These are phyloP conservation scores for Gastrophysa polygoni DNA, from an alignment of 2,888 invertebrate genomes.

Conservation along the genomic window DNA sequence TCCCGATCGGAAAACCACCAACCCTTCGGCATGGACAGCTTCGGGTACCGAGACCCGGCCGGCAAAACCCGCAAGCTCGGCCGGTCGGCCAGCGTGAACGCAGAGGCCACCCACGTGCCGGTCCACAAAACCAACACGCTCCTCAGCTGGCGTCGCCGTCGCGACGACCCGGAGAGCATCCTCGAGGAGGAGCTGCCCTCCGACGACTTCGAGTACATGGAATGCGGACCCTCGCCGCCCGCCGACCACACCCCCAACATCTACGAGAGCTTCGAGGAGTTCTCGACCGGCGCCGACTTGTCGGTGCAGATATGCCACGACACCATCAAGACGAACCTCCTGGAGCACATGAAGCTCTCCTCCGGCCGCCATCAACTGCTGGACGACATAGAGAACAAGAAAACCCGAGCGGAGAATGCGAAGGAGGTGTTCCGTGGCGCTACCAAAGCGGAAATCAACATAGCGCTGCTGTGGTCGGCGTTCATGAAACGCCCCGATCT, in stretches of 20 bases:
- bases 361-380: slow-evolving; percentile 72
- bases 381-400: slow-evolving; percentile 76
- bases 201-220: slow-evolving; percentile 77
- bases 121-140: slow-evolving; percentile 51
- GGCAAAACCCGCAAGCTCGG: slow-evolving; percentile 51
- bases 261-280: slow-evolving; percentile 80
- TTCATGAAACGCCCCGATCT: slow-evolving; percentile 74
- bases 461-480: slow-evolving; percentile 75
- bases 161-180: slow-evolving; percentile 55
- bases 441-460: slow-evolving; percentile 72
- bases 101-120: slow-evolving; percentile 54
- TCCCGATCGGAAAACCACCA: slow-evolving; percentile 47
- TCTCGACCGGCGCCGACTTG: slow-evolving; percentile 65
- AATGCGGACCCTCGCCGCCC: slow-evolving; percentile 79
- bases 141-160: slow-evolving; percentile 48
- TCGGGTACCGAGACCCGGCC: slow-evolving; percentile 53
- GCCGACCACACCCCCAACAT: slow-evolving; percentile 81
- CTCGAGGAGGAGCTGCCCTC: slow-evolving; percentile 73
- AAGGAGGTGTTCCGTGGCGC: slow-evolving; percentile 61
- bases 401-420: slow-evolving; percentile 65
- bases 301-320: slow-evolving; percentile 76
- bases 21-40: slow-evolving; percentile 54
- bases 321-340: slow-evolving; percentile 73
- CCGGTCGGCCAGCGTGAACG: slow-evolving; percentile 58
- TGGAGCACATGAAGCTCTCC: slow-evolving; percentile 74